Evolutionary conservation across 2,113 vertebrate species (phyloP).

Genomic region (Chaenocephalus aceratus): DNA sequence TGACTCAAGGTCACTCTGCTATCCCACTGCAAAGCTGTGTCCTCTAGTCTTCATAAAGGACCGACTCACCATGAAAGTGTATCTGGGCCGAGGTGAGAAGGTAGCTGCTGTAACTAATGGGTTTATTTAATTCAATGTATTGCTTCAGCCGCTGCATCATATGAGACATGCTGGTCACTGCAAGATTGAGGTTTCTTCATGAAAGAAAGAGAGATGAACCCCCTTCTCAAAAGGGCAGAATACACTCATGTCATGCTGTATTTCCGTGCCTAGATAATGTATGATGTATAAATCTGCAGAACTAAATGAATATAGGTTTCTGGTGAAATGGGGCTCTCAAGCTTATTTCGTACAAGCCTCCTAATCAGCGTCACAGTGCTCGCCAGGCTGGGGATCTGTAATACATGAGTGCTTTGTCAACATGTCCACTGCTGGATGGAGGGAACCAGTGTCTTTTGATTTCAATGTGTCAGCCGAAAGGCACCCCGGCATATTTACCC

Average conservation of each 20-base stretch:
- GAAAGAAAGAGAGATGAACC: conserved; percentile 82
- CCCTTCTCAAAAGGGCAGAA: conserved; percentile 71
- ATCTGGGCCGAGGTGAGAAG: conserved; percentile 81
- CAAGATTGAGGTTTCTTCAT: conserved; percentile 75
- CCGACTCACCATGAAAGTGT: conserved; percentile 81
- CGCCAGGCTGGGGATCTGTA: conserved; percentile 63
- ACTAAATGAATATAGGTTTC: conserved; percentile 83
- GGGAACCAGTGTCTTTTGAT: conserved; percentile 61
- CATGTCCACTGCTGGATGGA: conserved; percentile 69
- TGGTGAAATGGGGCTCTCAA: conserved; percentile 71
- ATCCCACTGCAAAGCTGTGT: conserved; percentile 41
- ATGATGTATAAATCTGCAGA: conserved; percentile 79
- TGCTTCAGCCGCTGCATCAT: conserved; percentile 66
- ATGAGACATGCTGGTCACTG: conserved; percentile 74
- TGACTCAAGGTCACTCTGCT: conserved; percentile 81
- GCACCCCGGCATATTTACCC: conserved; percentile 29
- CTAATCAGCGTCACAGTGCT: conserved; percentile 77
- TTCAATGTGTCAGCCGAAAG: conserved; percentile 47
- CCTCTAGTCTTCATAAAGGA: conserved; percentile 77
- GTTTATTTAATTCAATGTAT: conserved; percentile 86
- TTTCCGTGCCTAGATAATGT: conserved; percentile 69
- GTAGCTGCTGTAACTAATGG: conserved; percentile 83
- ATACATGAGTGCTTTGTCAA: conserved; percentile 84
- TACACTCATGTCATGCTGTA: conserved; percentile 77
- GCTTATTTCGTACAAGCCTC: conserved; percentile 77